These are phyloP conservation scores for Trichechus manatus DNA, from an alignment of 2,113 vertebrate species.

Conservation along the genomic window DNA sequence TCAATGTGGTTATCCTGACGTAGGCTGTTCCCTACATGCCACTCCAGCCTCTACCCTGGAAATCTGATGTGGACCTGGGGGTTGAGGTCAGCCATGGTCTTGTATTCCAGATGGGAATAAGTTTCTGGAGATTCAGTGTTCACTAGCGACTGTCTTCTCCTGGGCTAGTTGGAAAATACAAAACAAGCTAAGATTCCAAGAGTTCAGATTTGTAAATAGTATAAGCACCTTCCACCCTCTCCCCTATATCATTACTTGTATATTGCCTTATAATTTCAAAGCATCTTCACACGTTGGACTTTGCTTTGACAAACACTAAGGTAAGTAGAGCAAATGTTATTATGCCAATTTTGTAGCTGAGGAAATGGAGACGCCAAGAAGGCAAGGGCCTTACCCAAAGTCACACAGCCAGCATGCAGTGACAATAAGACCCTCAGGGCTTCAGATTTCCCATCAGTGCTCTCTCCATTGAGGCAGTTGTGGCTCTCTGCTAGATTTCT, in stretches of 20 bases:
- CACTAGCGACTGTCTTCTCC: background rate
- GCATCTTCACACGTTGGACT: fast-evolving
- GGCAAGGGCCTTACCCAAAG: background rate
- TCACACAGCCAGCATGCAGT: background rate
- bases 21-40: background rate
- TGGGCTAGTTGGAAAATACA: background rate
- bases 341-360: background rate
- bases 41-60: background rate
- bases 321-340: background rate
- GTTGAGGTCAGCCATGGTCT: background rate
- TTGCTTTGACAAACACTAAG: background rate
- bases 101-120: background rate
- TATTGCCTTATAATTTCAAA: background rate
- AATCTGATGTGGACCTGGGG: background rate
- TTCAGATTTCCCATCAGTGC: background rate
- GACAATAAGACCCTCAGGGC: background rate
- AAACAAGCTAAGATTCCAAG: background rate
- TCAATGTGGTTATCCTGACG: background rate
- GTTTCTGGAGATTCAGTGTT: background rate
- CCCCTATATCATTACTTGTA: background rate
- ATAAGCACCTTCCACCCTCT: background rate
- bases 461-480: background rate
- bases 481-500: background rate
- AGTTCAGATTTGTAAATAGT: background rate
- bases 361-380: background rate